Base-by-base conservation (phyloP, 2,888 invertebrate species). In the Lycophotia porphyrea region DNA sequence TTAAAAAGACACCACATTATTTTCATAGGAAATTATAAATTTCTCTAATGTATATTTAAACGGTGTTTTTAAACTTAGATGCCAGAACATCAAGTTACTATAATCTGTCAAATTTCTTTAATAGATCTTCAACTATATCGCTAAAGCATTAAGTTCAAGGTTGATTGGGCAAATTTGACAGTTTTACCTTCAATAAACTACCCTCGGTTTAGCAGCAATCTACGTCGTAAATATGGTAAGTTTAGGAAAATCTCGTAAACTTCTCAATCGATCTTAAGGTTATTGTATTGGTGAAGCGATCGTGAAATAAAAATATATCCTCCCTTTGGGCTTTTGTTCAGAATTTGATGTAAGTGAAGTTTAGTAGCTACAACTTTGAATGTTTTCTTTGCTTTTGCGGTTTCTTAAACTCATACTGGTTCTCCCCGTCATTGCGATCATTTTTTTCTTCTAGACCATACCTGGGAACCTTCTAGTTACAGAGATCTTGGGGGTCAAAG, bases 231-330 rank as follows among this genome's bases (percentile, higher is more conserved):
- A 65, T 42, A 70, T 55, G 64, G 34, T 63, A 55, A 34, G 55
- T 58, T 70, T 49, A 67, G 47, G 34, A 76, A 68, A 81, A 80
- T 68, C 67, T 65, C 67, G 24, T 76, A 76, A 81, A 76, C 24
- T 64, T 64, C 63, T 47, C 67, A 64, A 81, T 80, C 13, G 67
- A 76, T 39, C 63, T 61, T 49, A 49, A 31, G 34, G 65, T 72
- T 67, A 66, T 71, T 66, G 69, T 66, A 65, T 27, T 39, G 52
- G 1, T 31, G 36, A 67, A 34, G 44, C 15, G 18, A 63, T 34
- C 63, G 60, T 47, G 31, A 71, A 71, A 81, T 65, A 68, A 71
- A 76, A 76, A 76, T 76, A 44, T 75, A 60, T 74, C 42, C 31
- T 65, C 24, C 49, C 68, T 52, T 67, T 64, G 31, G 52, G 64